These are phyloP conservation scores for Eupithecia abbreviata DNA, from an alignment of 2,888 invertebrate genomes.

Conservation along the genomic window DNA sequence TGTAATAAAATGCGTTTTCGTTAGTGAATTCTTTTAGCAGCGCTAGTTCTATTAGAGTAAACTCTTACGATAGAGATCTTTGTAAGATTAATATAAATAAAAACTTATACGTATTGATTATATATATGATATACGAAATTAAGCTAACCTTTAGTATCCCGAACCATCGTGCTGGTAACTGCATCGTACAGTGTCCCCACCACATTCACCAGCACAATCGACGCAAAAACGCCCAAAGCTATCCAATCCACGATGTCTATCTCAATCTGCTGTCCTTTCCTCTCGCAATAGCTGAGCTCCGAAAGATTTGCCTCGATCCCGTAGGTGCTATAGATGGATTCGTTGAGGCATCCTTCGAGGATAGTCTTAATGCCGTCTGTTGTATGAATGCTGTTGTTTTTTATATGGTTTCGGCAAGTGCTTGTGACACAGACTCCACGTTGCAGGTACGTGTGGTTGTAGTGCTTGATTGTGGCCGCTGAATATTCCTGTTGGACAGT, in stretches of 20 bases:
- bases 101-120: not conserved
- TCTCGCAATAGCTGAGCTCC: conserved; percentile 43
- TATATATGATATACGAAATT: not conserved
- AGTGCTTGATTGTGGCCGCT: conserved; percentile 45
- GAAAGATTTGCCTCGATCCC: conserved; percentile 44
- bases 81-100: too few species aligned
- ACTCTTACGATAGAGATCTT: too few species aligned
- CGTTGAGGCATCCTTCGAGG: conserved; percentile 51
- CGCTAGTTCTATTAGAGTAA: not conserved
- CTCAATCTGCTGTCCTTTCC: conserved; percentile 25
- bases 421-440: conserved; percentile 49
- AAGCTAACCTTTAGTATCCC: conserved; percentile 45
- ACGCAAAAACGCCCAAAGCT: conserved; percentile 32
- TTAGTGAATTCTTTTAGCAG: not conserved
- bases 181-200: conserved; percentile 41
- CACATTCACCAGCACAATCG: conserved; percentile 33
- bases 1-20: not conserved
- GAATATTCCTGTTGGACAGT: conserved; percentile 51
- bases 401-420: conserved; percentile 43
- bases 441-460: conserved; percentile 50
- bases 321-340: conserved; percentile 43
- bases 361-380: conserved; percentile 36
- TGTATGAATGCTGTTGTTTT: conserved; percentile 33
- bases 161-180: conserved; percentile 28
- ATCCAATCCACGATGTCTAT: conserved; percentile 41